Evolutionary conservation across 2,888 invertebrate genomes (phyloP), one percentile per base, ranked within the genome.

Genomic region (Bombyx huttoni): DNA sequence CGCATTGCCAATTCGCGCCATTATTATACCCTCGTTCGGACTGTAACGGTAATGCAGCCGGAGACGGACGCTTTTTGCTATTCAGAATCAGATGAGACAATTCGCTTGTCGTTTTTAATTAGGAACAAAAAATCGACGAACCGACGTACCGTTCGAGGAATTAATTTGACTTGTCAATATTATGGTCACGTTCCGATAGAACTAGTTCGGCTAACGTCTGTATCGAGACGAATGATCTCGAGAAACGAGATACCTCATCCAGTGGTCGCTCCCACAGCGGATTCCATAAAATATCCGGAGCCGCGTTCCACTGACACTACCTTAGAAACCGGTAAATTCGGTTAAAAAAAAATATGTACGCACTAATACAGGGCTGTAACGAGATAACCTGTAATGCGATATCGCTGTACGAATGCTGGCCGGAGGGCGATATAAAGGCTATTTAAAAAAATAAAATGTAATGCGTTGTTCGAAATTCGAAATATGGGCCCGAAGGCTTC

Each of bases 381-480:
- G 75, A 85, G 79, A 82, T 81, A 81, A 78, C 75, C 67, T 72
- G 86, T 83, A 86, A 87, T 79, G 81, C 73, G 82, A 87, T 82
- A 81, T 72, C 74, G 70, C 75, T 70, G 78, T 78, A 82, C 78
- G 79, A 79, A 78, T 78, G 68, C 66, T 75, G 78, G 78, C 78
- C 75, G 75, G 77, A 76, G 76, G 81, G 78, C 74, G 70, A 81
- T 76, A 81, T 81, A 82, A 80, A 82, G 75, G 72, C 76, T 70
- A 73, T 73, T 78, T 75, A 70, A 70, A 74, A 75, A 74, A 78
- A 70, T 61, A 59, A 71, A 76, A 76, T 70, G 71, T 67, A 72
- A 75, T 67, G 61, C 68, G 62, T 63, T 68, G 72, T 77, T 83
- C 78, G 70, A 79, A 82, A 81, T 80, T 84, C 74, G 75, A 84